These are phyloP conservation scores for Erebia ligea DNA, from an alignment of 2,888 invertebrate species.

Conservation along the genomic window DNA sequence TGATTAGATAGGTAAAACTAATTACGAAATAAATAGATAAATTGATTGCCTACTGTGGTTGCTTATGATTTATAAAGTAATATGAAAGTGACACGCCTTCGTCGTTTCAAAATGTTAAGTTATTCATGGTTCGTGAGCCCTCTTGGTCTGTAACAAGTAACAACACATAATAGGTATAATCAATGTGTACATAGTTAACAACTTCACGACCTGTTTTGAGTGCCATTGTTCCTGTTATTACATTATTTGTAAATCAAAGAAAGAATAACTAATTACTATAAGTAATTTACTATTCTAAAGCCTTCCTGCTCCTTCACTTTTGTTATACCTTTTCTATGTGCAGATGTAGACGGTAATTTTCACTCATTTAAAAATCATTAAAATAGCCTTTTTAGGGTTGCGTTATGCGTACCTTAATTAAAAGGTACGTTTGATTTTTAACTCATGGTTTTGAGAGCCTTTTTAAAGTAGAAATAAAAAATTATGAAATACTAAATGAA, in stretches of 20 bases:
- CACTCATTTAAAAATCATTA: too few relatives aligned
- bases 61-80: slow-evolving; percentile 27
- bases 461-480: too few relatives aligned
- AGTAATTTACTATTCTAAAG: too few relatives aligned
- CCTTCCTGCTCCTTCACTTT: neutral
- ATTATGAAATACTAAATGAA: neutral
- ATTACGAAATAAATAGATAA: slow-evolving; percentile 13
- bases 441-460: too few relatives aligned
- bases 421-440: too few relatives aligned
- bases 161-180: slow-evolving; percentile 4
- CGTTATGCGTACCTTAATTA: too few relatives aligned
- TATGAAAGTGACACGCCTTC: slow-evolving; percentile 29
- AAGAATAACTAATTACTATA: neutral
- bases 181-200: slow-evolving; percentile 18
- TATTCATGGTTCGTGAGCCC: slow-evolving; percentile 31
- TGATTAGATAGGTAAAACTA: slow-evolving; percentile 8
- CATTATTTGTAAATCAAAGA: slow-evolving; percentile 2
- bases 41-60: slow-evolving; percentile 5
- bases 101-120: slow-evolving; percentile 29
- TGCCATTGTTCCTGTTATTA: neutral
- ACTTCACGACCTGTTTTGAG: slow-evolving; percentile 5
- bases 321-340: too few relatives aligned
- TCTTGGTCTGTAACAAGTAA: slow-evolving; percentile 7
- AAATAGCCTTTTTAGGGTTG: too few relatives aligned
- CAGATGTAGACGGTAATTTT: too few relatives aligned